Base-by-base conservation (phyloP, 2,888 invertebrate genomes). In the Melanostoma scalare region DNA sequence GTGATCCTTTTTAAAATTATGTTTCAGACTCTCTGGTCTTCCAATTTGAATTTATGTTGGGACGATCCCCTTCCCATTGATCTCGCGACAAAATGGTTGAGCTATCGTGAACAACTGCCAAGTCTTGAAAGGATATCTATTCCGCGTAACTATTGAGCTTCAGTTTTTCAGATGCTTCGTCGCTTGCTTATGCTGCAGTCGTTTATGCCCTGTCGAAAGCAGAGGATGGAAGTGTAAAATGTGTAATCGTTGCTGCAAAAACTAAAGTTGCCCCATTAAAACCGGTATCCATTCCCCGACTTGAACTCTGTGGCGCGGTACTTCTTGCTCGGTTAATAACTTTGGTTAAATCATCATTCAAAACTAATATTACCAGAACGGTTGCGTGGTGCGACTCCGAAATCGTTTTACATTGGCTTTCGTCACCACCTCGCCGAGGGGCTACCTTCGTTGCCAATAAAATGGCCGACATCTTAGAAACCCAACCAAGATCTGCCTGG, bases 301-400 rank as follows among this genome's bases (percentile, higher is more conserved):
- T 80, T 5, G 79, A 84, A 53, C 50, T 84, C 30, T 84, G 74
- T 46, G 72, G 76, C n/a, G 77, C 71, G 4, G 33, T 79, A 1
- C 56, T 84, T n/a, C 30, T 77, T 55, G 44, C 73, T 10, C 74
- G 55, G 52, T 58, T 86, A 10, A 30, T 81, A 48, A 55, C 33
- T 2, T 53, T 48, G 0, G 55, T 84, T 2, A 77, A 63, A 69
- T 44, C 35, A 20, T 74, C 84, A 0, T 30, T 84, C 2, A 84
- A 67, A 6, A 31, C 50, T 1, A 46, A 48, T 2, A 72, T 80
- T 36, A 40, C 56, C 0, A 67, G 31, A 30, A 72, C 65, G 6
- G 50, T 55, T 8, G 76, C 76, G 33, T 86, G 80, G 85, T 86
- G 87, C 1, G 89, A 89, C 74, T 89, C 88, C 0, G 87, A 86